Base-by-base conservation (phyloP, 2,888 invertebrate species). In the Acholoe squamosa region DNA sequence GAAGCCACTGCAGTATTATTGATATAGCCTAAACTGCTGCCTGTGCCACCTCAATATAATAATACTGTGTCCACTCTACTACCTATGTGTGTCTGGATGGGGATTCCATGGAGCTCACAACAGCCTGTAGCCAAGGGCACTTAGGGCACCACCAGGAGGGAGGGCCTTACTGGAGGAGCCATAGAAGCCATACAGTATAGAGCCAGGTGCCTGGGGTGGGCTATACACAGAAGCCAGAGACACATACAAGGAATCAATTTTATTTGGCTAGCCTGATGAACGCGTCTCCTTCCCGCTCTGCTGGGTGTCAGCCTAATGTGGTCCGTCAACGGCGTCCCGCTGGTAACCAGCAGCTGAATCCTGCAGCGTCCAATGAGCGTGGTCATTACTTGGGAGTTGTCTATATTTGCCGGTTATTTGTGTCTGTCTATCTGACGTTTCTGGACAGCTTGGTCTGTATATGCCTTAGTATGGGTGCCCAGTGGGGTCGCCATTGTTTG, bases 191-290 rank as follows among this genome's bases (percentile, higher is more conserved):
- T 61, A 19, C 61, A n/a, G 61, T 19, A 61, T 61, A 61, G 61
- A 61, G 7, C 19, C 61, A 3, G n/a, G 61, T 43, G 43, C 43
- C 43, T 43, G 43, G 43, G 43, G 43, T 61, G 61, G 61, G 22
- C 12, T 19, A n/a, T n/a, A n/a, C 19, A n/a, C 61, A n/a, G 61
- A 7, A n/a, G 61, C 61, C 43, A 43, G 43, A n/a, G 61, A 19
- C 61, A 61, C 61, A 61, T 61, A n/a, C 61, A n/a, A 61, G n/a
- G 19, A n/a, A 61, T 61, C 61, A 7, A 61, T 61, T 61, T 61
- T 61, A 61, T 61, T 61, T 61, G 61, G 3, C 61, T n/a, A n/a
- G 61, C 61, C 61, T n/a, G 3, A 7, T 61, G 19, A 19, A 14
- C 61, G 22, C 61, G 22, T 19, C 61, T 0, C 61, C 61, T 19